Evolutionary conservation across 2,888 invertebrate species (phyloP).

Genomic region (Isoperla grammatica): DNA sequence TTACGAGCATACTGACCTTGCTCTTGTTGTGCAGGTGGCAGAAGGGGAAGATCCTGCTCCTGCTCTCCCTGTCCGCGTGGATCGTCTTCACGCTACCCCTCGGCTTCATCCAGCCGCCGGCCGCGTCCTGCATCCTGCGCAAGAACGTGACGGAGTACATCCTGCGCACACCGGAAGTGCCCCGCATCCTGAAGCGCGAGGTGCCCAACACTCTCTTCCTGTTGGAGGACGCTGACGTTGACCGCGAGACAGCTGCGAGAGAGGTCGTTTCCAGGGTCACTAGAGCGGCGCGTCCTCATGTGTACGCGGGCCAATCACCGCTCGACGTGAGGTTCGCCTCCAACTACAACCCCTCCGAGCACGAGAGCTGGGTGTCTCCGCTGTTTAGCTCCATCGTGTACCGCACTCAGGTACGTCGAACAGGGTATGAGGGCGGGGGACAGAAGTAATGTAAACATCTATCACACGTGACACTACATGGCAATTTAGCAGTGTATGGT

Average conservation of each 20-base stretch:
- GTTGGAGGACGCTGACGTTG: slow-evolving; percentile 32
- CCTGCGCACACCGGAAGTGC: slow-evolving; percentile 51
- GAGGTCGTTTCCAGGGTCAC: slow-evolving; percentile 37
- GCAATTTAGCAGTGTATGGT: too few species aligned
- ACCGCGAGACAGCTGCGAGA: slow-evolving; percentile 24
- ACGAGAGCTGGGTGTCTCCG: slow-evolving; percentile 78
- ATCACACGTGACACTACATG: too few species aligned
- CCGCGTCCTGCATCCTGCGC: slow-evolving; percentile 73
- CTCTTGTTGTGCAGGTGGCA: slow-evolving; percentile 54
- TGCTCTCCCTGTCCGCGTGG: slow-evolving; percentile 91
- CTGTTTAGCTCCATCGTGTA: slow-evolving; percentile 93
- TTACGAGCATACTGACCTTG: too few species aligned
- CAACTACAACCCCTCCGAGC: slow-evolving; percentile 65
- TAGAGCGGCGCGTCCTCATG: slow-evolving; percentile 43
- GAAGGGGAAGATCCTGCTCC: slow-evolving; percentile 78
- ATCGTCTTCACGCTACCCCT: slow-evolving; percentile 94
- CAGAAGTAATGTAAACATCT: too few species aligned
- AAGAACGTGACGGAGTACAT: slow-evolving; percentile 59
- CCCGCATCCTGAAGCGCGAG: slow-evolving; percentile 45
- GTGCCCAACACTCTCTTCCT: slow-evolving; percentile 14
- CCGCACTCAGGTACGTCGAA: slow-evolving; percentile 51
- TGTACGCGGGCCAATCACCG: slow-evolving; percentile 61
- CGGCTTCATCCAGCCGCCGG: slow-evolving; percentile 91
- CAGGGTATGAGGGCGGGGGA: too few species aligned
- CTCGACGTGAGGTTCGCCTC: slow-evolving; percentile 66